phyloP scores from a whole-genome alignment of 1,140 invertebrate species.

The Triops cancriformis region DNA sequence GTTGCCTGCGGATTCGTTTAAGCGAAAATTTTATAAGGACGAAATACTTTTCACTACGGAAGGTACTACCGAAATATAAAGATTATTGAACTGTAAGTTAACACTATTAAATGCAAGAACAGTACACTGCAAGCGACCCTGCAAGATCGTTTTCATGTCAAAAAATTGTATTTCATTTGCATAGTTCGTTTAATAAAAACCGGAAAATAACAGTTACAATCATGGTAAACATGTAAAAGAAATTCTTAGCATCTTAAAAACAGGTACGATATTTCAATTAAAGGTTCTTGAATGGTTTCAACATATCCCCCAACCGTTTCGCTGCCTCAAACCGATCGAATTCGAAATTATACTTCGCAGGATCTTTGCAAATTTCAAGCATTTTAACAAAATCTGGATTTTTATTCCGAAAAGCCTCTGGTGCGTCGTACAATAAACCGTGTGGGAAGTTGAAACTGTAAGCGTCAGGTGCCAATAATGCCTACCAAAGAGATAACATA shows the following conservation, averaged over 20 bases:
- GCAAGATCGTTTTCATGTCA: no score
- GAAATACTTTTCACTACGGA: no score
- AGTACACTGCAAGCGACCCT: no score
- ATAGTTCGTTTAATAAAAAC: no score
- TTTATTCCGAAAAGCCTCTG: background rate
- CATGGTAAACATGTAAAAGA: background rate
- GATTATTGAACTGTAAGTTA: no score
- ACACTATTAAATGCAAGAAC: no score
- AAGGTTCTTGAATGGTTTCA: background rate
- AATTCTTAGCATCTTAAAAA: background rate
- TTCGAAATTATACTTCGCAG: background rate
- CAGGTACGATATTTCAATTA: background rate
- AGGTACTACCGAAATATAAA: no score
- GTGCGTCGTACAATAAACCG: background rate
- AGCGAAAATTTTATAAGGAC: no score
- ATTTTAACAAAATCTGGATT: background rate
- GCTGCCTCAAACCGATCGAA: background rate
- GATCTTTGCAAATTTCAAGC: background rate
- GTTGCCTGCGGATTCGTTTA: no score
- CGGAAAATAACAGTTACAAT: background rate
- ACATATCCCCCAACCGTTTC: background rate
- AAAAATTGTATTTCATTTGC: no score
- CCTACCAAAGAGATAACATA: background rate
- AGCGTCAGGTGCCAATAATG: background rate
- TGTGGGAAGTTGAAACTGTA: background rate